Percentiles rank a stretch among this genome's conserved stretches.
Evolutionary conservation across 2,113 vertebrate genomes (phyloP).

Genomic region (Spea multiplicata): DNA sequence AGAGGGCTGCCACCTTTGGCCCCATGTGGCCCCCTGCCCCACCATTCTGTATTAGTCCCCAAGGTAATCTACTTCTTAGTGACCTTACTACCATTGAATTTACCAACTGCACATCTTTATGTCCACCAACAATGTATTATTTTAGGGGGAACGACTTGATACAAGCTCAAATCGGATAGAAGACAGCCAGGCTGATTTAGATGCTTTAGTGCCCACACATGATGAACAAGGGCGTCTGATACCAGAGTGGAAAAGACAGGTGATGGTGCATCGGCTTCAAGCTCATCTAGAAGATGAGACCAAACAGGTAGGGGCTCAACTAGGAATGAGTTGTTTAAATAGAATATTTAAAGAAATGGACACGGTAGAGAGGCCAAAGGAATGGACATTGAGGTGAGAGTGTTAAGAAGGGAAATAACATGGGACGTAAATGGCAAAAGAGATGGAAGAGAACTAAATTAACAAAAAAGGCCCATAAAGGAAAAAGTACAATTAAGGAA

Average conservation of each 20-base stretch:
- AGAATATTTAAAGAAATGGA: too few relatives aligned
- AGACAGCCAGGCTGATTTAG: conserved; percentile 64
- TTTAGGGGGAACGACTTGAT: conserved; percentile 24
- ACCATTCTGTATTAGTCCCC: too few relatives aligned
- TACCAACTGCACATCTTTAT: conserved; percentile 30
- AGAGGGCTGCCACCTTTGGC: too few relatives aligned
- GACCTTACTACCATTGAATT: not conserved
- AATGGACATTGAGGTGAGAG: too few relatives aligned
- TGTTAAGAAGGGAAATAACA: too few relatives aligned
- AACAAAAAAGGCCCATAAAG: too few relatives aligned
- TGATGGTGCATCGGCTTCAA: conserved; percentile 90
- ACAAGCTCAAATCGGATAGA: not conserved
- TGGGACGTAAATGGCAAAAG: too few relatives aligned
- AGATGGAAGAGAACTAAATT: too few relatives aligned
- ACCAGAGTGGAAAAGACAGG: conserved; percentile 95
- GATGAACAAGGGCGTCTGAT: conserved; percentile 83
- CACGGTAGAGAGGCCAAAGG: not conserved
- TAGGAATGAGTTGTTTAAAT: too few relatives aligned
- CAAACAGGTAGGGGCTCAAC: conserved; percentile 65
- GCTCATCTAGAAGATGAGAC: conserved; percentile 69
- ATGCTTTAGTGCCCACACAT: conserved; percentile 85
- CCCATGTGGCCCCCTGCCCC: too few relatives aligned
- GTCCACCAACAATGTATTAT: not conserved
- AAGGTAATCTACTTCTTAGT: too few relatives aligned
- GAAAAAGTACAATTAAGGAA: too few relatives aligned